Percentiles rank a stretch among this genome's conserved stretches.
These are phyloP conservation scores for Notechis scutatus DNA, from an alignment of 2,113 vertebrate species.

Conservation along the genomic window DNA sequence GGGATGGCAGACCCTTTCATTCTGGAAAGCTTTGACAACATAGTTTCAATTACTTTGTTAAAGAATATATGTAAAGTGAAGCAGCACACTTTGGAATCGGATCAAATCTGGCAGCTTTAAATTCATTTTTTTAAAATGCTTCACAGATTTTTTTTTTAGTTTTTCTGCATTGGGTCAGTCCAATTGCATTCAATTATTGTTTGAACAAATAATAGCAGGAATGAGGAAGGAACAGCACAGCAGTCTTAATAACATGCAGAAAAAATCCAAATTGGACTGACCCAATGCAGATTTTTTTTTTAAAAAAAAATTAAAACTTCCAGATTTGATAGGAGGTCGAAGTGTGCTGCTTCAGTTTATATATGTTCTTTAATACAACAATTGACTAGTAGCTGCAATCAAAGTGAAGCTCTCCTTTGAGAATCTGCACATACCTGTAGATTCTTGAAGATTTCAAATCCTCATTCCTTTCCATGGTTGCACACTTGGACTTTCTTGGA, in stretches of 20 bases:
- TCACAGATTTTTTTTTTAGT: background rate
- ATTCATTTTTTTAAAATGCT: background rate
- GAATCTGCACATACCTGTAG: background rate
- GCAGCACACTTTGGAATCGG: background rate
- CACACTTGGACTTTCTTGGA: background rate
- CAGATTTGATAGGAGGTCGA: background rate
- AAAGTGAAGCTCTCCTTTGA: background rate
- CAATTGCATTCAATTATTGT: too few species aligned
- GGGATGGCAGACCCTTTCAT: background rate
- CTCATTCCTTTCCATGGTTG: background rate
- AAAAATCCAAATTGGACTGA: background rate
- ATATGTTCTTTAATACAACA: background rate
- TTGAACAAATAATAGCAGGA: background rate
- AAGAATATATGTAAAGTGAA: background rate
- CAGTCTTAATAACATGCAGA: background rate
- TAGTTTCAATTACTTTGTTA: background rate
- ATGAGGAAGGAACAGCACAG: background rate
- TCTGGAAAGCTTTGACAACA: background rate
- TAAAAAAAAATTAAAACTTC: background rate
- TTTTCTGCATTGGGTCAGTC: too few species aligned
- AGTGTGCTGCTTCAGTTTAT: background rate
- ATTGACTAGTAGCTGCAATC: background rate
- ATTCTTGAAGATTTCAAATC: background rate
- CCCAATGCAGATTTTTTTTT: background rate
- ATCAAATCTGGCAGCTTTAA: background rate